Base-by-base conservation (phyloP, 1,140 invertebrate species). In the Drosophila elegans region DNA sequence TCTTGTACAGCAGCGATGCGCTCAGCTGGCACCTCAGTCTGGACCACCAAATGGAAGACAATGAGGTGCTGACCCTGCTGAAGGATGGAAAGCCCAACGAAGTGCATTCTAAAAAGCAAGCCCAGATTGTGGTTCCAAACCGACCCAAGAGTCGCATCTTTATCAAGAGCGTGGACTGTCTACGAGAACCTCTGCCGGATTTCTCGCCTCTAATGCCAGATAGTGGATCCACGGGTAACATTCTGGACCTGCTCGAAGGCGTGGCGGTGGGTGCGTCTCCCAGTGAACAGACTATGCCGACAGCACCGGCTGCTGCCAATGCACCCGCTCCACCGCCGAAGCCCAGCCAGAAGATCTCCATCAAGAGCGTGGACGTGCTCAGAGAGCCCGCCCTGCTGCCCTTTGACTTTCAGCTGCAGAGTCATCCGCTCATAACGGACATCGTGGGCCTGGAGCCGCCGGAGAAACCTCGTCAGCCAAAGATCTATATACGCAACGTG, bases 11-110 rank as follows among this genome's bases (percentile, higher is more conserved):
- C 57, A 67, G 83, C 41, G 84, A 93, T 49, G 92, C 93, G 10
- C 78, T 94, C 12, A 75, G 92, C 42, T 71, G 93, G 21, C 93
- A 94, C 81, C 88, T 94, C 1, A 82, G 92, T 27, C 75, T 92
- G 68, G 93, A 94, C 69, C 93, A 94, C 74, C 85, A 92, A 44
- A 85, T 94, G 57, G 76, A 71, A 21, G 85, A 82, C 55, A 77
- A 79, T 39, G 93, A 94, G 41, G 59, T 80, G 7, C 6, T 56
- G 10, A 32, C 74, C 7, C 46, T 92, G n/a, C 12, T 77, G 5
- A 54, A 48, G 7, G 51, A 48, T 2, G 51, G 32, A 10, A 68
- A 67, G 5, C 10, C 42, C 3, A 53, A 4, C 36, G 64, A 72
- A 3, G 39, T 45, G 13, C 4, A 38, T 2, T n/a, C 11, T 12